A percentile compares a stretch with the other conserved stretches of the same genome.
Conservation (phyloP, 2,113 vertebrate species). For the Benthochromis sp. region DNA sequence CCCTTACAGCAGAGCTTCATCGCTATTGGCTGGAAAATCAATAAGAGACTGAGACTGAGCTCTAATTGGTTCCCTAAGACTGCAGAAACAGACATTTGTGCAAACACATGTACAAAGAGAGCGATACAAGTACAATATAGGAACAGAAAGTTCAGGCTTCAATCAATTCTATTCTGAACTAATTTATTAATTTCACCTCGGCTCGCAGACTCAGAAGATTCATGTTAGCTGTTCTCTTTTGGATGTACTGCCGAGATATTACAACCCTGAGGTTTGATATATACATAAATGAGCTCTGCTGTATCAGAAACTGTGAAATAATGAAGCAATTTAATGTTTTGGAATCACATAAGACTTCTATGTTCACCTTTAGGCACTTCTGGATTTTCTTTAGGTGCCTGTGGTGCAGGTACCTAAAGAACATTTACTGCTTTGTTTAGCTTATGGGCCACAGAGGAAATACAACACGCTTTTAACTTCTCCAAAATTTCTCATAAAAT, state of each 20-base stretch:
- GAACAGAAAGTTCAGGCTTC: conserved; percentile 13
- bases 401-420: neutral
- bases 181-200: conserved; percentile 26
- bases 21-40: conserved; percentile 65
- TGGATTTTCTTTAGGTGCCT: neutral
- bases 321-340: neutral
- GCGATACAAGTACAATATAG: conserved; percentile 17
- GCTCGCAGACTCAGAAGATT: neutral
- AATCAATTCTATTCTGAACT: conserved; percentile 41
- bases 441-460: neutral
- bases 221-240: neutral
- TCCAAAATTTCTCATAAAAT: neutral
- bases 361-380: neutral
- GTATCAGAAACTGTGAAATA: neutral
- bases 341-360: neutral
- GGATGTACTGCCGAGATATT: neutral
- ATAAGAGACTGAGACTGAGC: conserved; percentile 30
- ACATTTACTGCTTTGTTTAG: neutral
- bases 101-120: conserved; percentile 8
- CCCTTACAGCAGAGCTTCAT: conserved; percentile 34
- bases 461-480: neutral
- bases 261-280: neutral
- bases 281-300: neutral
- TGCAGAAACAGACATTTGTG: conserved; percentile 12
- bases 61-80: conserved; percentile 55